Conservation (phyloP, 2,888 invertebrate species). For the Amiota communis region DNA sequence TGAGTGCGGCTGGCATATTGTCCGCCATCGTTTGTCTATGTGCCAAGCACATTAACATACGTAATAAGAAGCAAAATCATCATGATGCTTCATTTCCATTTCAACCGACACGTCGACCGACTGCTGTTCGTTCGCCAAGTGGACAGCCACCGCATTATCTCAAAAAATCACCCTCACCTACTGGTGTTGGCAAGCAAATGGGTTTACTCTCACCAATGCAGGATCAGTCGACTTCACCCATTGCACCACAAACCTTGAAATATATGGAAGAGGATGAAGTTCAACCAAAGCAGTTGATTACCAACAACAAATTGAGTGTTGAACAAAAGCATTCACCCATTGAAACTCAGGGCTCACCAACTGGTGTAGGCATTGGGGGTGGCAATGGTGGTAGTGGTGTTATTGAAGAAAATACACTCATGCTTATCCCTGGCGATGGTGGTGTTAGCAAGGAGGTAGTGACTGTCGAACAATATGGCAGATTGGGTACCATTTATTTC, state of each 20-base stretch:
- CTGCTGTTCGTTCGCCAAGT: constrained; percentile 87
- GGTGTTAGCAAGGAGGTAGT: constrained; percentile 48
- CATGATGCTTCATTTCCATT: constrained; percentile 72
- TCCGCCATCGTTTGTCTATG: constrained; percentile 72
- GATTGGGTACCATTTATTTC: constrained; percentile 91
- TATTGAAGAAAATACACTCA: constrained; percentile 14
- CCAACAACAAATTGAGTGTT: constrained; percentile 53
- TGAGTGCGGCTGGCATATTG: constrained; percentile 71
- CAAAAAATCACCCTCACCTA: constrained; percentile 94
- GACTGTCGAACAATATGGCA: constrained; percentile 75
- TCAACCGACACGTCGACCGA: constrained; percentile 73
- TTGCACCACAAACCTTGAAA: constrained; percentile 66
- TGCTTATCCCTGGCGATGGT: not conserved
- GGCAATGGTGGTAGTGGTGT: constrained; percentile 51
- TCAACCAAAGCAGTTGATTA: constrained; percentile 48
- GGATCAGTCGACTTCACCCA: constrained; percentile 69
- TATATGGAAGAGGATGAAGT: constrained; percentile 72
- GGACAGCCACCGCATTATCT: constrained; percentile 86
- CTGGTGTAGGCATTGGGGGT: constrained; percentile 52
- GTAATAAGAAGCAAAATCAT: constrained; percentile 70
- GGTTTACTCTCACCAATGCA: constrained; percentile 69
- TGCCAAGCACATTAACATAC: constrained; percentile 69
- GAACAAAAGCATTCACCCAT: constrained; percentile 55
- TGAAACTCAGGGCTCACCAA: constrained; percentile 54
- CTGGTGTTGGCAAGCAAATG: constrained; percentile 74